phyloP scores from a whole-genome alignment of 2,888 invertebrate species.

The Helleia helle region DNA sequence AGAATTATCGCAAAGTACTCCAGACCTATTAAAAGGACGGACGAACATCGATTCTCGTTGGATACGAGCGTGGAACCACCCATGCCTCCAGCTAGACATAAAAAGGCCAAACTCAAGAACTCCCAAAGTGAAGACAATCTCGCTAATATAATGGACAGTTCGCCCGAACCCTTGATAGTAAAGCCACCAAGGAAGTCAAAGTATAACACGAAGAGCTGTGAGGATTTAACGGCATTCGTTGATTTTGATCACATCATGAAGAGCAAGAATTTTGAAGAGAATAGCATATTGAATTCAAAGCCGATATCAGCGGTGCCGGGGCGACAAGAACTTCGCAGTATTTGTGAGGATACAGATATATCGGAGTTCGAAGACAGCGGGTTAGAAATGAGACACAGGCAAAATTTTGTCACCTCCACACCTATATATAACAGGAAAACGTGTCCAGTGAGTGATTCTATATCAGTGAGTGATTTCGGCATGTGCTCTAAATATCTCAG shows the following conservation, averaged over 20 bases:
- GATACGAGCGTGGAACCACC: conserved; percentile 40
- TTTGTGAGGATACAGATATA: conserved; percentile 41
- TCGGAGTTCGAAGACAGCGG: conserved; percentile 47
- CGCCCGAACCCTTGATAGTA: conserved; percentile 31
- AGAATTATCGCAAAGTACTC: conserved; percentile 72
- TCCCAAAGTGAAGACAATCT: conserved; percentile 64
- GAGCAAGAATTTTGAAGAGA: conserved; percentile 55
- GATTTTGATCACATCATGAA: conserved; percentile 47
- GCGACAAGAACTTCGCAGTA: conserved; percentile 43
- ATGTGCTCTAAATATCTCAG: conserved; percentile 44
- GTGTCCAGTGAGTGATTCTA: conserved; percentile 42
- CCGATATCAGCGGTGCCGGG: conserved; percentile 27
- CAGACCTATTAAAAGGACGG: conserved; percentile 52
- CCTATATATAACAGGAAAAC: conserved; percentile 53
- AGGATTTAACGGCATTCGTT: conserved; percentile 55
- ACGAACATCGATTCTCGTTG: conserved; percentile 36
- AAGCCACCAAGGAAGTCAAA: conserved; percentile 32
- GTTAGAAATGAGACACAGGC: conserved; percentile 37
- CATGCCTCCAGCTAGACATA: conserved; percentile 44
- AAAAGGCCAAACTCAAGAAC: conserved; percentile 37
- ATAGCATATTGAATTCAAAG: conserved; percentile 57
- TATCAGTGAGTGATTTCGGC: conserved; percentile 46
- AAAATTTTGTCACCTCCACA: conserved; percentile 51
- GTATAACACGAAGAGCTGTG: conserved; percentile 58
- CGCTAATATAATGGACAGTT: conserved; percentile 42